Conservation (phyloP, 2,113 vertebrate species). For the Proteles cristata region DNA sequence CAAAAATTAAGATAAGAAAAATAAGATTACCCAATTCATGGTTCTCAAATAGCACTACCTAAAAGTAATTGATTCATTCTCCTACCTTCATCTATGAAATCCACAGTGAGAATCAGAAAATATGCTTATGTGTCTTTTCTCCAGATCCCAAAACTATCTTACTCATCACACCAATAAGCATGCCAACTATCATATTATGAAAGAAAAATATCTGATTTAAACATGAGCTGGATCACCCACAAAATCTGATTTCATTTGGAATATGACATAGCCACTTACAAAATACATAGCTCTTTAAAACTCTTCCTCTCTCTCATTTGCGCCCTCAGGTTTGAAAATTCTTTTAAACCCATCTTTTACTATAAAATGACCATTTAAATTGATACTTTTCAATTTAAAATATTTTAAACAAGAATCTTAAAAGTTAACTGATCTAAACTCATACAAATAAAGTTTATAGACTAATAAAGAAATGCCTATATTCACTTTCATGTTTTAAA, state of each 20-base stretch:
- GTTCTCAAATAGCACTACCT: conserved; percentile 59
- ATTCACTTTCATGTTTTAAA: conserved; percentile 63
- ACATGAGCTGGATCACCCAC: conserved; percentile 35
- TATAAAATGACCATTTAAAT: conserved; percentile 36
- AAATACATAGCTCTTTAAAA: conserved; percentile 66
- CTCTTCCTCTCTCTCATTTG: neutral
- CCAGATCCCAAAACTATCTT: neutral
- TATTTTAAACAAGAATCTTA: conserved; percentile 72
- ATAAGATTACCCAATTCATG: conserved; percentile 18
- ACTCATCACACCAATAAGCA: neutral
- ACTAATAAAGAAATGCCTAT: conserved; percentile 32
- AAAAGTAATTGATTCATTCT: conserved; percentile 53
- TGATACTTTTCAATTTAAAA: conserved; percentile 58
- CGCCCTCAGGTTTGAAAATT: conserved; percentile 73
- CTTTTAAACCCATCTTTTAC: conserved; percentile 63
- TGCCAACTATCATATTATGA: neutral
- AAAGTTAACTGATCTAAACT: conserved; percentile 74
- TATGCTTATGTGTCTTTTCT: neutral
- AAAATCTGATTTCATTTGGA: conserved; percentile 52
- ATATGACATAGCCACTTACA: conserved; percentile 58
- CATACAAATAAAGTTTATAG: conserved; percentile 65
- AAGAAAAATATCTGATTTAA: conserved; percentile 62
- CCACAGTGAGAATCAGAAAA: conserved; percentile 48
- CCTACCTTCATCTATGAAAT: neutral
- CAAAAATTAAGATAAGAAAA: conserved; percentile 68